phyloP scores from a whole-genome alignment of 1,140 invertebrate genomes.

The Nebria ingens region DNA sequence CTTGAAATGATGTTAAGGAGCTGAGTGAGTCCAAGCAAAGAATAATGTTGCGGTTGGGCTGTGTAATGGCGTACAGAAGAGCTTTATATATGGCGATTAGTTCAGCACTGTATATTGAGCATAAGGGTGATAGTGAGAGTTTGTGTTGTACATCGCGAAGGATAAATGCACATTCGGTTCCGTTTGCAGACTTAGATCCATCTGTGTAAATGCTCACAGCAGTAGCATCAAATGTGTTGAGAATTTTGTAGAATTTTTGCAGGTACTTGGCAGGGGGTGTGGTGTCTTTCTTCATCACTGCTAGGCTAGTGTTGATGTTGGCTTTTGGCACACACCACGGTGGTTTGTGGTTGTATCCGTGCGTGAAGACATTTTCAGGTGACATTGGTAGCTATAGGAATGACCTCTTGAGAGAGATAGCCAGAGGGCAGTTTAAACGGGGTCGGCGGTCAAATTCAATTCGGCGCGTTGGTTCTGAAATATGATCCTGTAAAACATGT shows the following conservation, averaged over 20 bases:
- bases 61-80: neutral
- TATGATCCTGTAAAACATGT: too few species aligned
- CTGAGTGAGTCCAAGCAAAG: neutral
- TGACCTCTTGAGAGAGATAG: too few species aligned
- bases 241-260: neutral
- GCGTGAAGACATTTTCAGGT: too few species aligned
- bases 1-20: neutral
- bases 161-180: neutral
- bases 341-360: neutral
- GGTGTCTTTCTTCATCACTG: neutral
- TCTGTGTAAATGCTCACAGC: neutral
- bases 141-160: neutral
- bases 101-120: neutral
- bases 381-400: too few species aligned
- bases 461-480: too few species aligned
- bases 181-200: neutral
- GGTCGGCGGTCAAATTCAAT: too few species aligned
- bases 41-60: neutral
- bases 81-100: neutral
- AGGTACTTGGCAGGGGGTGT: neutral
- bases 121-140: neutral
- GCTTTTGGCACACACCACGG: neutral
- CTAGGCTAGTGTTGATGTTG: neutral
- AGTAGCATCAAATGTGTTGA: neutral
- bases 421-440: too few species aligned